A percentile compares a stretch with the other conserved stretches of the same genome.
These are phyloP conservation scores for Odontocerum albicorne DNA, from an alignment of 2,888 invertebrate species.

Conservation along the genomic window DNA sequence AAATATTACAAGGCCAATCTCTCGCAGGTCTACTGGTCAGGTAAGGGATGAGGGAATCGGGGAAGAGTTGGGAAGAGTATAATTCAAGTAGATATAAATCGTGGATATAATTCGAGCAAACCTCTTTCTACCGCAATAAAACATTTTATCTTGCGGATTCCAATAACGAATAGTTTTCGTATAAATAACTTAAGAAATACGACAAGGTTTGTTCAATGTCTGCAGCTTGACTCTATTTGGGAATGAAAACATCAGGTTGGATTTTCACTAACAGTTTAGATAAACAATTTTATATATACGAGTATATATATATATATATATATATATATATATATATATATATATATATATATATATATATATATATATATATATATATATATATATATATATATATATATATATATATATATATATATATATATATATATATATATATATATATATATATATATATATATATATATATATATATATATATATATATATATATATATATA, in stretches of 20 bases:
- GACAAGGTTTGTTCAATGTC: background rate
- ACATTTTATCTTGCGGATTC: background rate
- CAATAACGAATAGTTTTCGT: background rate
- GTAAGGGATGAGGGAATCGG: too few species aligned
- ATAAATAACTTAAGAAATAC: constrained; percentile 2
- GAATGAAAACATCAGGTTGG: background rate
- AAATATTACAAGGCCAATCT: too few species aligned
- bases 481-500: background rate
- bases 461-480: background rate
- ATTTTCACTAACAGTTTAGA: too few species aligned
- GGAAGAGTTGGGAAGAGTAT: too few species aligned
- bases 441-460: background rate
- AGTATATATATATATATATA: too few species aligned
- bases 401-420: background rate
- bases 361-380: background rate
- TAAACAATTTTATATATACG: too few species aligned
- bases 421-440: background rate
- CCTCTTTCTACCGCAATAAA: background rate
- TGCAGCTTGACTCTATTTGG: background rate
- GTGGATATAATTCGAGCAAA: background rate
- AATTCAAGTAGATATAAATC: too few species aligned
- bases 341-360: background rate
- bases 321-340: background rate
- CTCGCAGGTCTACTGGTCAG: too few species aligned
- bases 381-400: constrained; percentile 2